Base-by-base conservation (phyloP, 2,797 vertebrate genomes). In the Melanotaenia nigrans region DNA sequence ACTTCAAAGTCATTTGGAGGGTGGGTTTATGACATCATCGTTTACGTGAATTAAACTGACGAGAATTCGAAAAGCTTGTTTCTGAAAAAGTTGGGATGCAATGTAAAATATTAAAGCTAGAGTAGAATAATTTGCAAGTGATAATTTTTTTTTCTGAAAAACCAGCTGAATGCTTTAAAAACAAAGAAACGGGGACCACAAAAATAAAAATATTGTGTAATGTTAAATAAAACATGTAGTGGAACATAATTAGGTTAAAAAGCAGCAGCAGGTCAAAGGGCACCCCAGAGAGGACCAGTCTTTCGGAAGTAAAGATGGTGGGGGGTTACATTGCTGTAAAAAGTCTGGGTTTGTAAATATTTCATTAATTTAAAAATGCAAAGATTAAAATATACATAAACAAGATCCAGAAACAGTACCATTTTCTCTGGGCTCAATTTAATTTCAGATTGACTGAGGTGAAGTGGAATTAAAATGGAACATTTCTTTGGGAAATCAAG, bases 1-100 rank as follows among this genome's bases (percentile, higher is more conserved):
- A 53, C 68, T 74, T 80, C 78, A 85, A 82, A 75, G 79, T 83
- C 64, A 75, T 84, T 61, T 51, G 71, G 66, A 60, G 61, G 82
- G 77, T 10, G 77, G 66, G 62, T 73, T 68, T 64, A 75, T 75
- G 76, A 78, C 65, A 73, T 80, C 62, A 78, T 73, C 40, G 47
- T 5, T 42, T 61, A 70, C 8, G 54, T 24, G 25, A 32, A 36
- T 54, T 56, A 45, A 68, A 64, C 7, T 64, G 63, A 53, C 2
- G 13, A 24, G 30, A 12, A 24, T 38, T 20, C 2, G 16, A 56
- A 30, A 32, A 18, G 28, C 2, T 18, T 32, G 14, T 20, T 56
- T 32, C 14, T 30, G 54, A 56, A 32, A 32, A 56, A 56, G 14
- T 32, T 56, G 54, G 14, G 14, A 20, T 7, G 1, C 8, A 30